These are phyloP conservation scores for Acrocephalus kingi DNA, from an alignment of 2,113 vertebrate genomes.

Conservation along the genomic window DNA sequence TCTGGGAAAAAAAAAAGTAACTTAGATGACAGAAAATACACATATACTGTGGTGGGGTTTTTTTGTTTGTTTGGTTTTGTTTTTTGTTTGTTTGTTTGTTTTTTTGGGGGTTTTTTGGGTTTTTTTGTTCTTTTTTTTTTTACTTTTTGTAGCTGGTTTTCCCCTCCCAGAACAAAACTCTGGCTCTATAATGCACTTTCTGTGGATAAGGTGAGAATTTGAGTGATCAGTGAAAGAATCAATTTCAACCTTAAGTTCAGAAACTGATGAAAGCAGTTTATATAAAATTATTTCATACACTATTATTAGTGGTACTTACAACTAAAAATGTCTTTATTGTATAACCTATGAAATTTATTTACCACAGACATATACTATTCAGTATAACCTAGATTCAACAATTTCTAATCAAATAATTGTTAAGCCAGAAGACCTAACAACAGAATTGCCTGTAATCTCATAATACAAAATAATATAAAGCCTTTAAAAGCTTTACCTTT, in stretches of 20 bases:
- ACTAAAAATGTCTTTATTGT: background rate
- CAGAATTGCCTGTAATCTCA: background rate
- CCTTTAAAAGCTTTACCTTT: conserved; percentile 81
- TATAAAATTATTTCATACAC: background rate
- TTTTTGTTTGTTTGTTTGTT: too few relatives aligned
- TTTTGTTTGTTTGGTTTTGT: too few relatives aligned
- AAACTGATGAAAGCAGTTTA: background rate
- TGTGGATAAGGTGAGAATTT: background rate
- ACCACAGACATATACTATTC: background rate
- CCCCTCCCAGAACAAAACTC: background rate
- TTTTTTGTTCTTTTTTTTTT: background rate
- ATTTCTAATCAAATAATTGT: background rate
- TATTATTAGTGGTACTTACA: background rate
- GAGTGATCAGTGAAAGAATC: background rate
- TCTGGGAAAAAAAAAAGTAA: background rate
- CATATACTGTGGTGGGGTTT: too few relatives aligned
- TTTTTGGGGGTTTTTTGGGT: too few relatives aligned
- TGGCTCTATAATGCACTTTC: background rate
- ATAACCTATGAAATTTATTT: background rate
- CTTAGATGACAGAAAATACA: background rate
- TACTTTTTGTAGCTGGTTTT: background rate
- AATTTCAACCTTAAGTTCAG: background rate
- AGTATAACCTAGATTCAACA: background rate
- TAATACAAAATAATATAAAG: background rate
- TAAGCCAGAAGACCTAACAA: background rate